Percentiles rank a stretch among this genome's conserved stretches.
Conservation (phyloP, 1,140 invertebrate genomes). For the Rhopalosiphum padi region DNA sequence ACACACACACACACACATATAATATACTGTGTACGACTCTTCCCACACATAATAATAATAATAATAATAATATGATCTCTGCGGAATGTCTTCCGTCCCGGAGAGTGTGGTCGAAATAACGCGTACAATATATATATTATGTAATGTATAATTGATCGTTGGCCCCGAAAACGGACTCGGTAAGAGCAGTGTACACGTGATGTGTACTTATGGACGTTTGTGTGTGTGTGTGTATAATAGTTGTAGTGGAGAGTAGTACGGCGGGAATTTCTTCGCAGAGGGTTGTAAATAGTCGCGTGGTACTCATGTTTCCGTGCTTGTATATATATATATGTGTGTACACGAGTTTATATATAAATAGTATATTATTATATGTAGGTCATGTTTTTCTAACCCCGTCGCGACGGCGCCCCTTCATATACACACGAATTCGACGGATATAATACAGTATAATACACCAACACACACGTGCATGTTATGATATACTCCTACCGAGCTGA, state of each 20-base stretch:
- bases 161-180: neutral
- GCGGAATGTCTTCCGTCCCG: neutral
- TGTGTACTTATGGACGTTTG: too few relatives aligned
- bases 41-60: neutral
- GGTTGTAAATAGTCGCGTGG: slow-evolving; percentile 31
- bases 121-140: slow-evolving; percentile 13
- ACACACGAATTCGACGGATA: neutral
- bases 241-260: neutral
- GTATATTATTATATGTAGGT: slow-evolving; percentile 35
- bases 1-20: neutral
- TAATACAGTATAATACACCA: neutral
- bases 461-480: neutral
- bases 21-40: neutral
- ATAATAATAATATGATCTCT: neutral
- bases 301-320: neutral
- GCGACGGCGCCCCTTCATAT: slow-evolving; percentile 3
- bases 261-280: neutral
- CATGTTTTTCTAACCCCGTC: slow-evolving; percentile 38
- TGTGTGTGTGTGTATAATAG: neutral
- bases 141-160: neutral
- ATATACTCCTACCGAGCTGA: neutral
- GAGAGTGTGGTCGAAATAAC: neutral
- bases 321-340: neutral
- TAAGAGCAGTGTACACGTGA: neutral
- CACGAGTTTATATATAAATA: neutral